Evolutionary conservation across 2,797 vertebrate species (phyloP).

Genomic region (Gallirallus australis): DNA sequence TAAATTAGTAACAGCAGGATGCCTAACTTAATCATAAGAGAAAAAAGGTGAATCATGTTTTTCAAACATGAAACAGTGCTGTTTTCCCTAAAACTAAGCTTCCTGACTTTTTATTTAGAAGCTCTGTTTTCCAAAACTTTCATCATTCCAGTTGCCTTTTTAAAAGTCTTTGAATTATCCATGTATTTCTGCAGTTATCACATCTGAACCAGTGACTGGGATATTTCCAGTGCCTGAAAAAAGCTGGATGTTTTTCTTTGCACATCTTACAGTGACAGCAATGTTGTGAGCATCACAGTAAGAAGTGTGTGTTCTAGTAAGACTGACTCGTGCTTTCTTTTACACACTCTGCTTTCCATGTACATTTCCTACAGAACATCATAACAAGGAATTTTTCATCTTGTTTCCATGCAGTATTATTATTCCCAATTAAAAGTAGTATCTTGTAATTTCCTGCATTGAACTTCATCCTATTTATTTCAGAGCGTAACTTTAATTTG

Average conservation of each 20-base stretch:
- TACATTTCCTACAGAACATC: neutral
- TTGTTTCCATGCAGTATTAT: neutral
- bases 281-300: neutral
- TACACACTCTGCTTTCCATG: neutral
- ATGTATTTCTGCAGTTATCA: neutral
- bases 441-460: neutral
- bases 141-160: neutral
- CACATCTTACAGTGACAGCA: neutral
- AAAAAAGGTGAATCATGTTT: neutral
- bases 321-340: neutral
- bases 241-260: neutral
- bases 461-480: slow-evolving; percentile 9
- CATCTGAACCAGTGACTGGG: neutral
- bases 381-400: neutral
- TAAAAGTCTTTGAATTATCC: neutral
- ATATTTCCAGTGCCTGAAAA: neutral
- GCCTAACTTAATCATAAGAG: neutral
- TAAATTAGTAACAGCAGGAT: neutral
- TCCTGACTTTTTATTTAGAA: neutral
- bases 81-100: neutral
- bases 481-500: slow-evolving; percentile 18
- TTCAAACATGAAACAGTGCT: neutral
- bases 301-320: neutral
- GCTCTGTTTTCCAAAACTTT: neutral
- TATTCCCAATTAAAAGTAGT: neutral